A percentile compares a stretch with the other conserved stretches of the same genome.
Conservation (phyloP, 2,888 invertebrate species). For the Halictus quadricinctus region DNA sequence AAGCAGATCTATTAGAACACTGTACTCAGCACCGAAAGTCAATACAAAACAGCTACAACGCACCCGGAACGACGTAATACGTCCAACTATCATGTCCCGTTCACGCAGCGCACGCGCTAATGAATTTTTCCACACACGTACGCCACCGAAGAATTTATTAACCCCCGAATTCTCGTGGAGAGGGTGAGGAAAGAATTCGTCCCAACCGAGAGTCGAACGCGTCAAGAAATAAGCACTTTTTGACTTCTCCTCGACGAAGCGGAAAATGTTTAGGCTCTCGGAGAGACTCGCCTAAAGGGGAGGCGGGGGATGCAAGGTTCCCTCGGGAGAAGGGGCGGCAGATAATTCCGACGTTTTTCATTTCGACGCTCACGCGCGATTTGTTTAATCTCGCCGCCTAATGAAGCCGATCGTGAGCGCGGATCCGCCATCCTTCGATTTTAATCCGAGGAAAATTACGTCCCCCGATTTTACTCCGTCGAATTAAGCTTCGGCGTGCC, state of each 20-base stretch:
- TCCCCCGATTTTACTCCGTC: slow-evolving; percentile 53
- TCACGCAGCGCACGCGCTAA: background rate
- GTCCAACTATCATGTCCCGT: background rate
- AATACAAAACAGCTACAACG: background rate
- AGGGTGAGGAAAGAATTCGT: background rate
- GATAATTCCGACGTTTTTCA: slow-evolving; percentile 59
- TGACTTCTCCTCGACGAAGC: background rate
- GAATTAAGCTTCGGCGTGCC: slow-evolving; percentile 43
- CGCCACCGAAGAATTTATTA: background rate
- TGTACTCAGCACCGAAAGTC: too few species aligned
- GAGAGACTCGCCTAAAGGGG: background rate
- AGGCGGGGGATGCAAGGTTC: background rate
- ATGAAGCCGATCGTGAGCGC: slow-evolving; percentile 59
- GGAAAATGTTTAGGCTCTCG: background rate
- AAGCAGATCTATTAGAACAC: too few species aligned
- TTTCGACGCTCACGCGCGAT: slow-evolving; percentile 59
- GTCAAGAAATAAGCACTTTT: slow-evolving; percentile 2
- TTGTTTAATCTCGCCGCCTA: slow-evolving; percentile 62
- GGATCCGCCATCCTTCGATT: slow-evolving; percentile 51
- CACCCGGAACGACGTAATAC: background rate
- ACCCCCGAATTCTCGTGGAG: background rate
- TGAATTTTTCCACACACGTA: slow-evolving; percentile 1
- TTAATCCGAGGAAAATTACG: slow-evolving; percentile 62
- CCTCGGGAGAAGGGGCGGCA: background rate
- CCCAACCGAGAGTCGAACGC: background rate